Evolutionary conservation across 1,140 invertebrate species (phyloP).

Genomic region (Sycobia sp.): DNA sequence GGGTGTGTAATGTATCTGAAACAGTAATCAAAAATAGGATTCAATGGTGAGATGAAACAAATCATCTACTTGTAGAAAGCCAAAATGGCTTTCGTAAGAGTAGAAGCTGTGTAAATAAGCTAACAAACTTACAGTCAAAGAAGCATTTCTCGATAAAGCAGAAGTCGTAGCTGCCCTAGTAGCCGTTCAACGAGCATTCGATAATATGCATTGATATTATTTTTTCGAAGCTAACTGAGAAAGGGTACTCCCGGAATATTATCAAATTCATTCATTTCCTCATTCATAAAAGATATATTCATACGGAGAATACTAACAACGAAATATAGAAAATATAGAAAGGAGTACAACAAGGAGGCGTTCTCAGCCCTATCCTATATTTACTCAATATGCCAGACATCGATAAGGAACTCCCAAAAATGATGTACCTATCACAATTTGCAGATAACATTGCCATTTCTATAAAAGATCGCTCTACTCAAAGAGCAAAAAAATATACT

Average conservation of each 20-base stretch:
- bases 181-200: neutral
- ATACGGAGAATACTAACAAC: neutral
- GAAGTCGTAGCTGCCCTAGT: neutral
- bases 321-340: too few relatives aligned
- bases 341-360: neutral
- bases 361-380: neutral
- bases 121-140: too few relatives aligned
- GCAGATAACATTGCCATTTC: neutral
- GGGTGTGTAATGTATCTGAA: too few relatives aligned
- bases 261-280: too few relatives aligned
- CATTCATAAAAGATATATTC: neutral
- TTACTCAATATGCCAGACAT: neutral
- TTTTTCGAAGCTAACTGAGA: neutral
- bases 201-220: neutral
- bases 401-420: neutral
- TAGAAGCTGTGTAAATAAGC: neutral
- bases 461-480: neutral
- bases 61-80: too few relatives aligned
- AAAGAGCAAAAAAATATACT: neutral
- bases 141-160: too few relatives aligned
- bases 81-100: too few relatives aligned
- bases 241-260: neutral
- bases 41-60: too few relatives aligned
- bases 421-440: neutral
- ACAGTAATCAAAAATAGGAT: too few relatives aligned